These are phyloP conservation scores for Danio jaintianensis DNA, from an alignment of 2,797 vertebrate genomes.

Conservation along the genomic window DNA sequence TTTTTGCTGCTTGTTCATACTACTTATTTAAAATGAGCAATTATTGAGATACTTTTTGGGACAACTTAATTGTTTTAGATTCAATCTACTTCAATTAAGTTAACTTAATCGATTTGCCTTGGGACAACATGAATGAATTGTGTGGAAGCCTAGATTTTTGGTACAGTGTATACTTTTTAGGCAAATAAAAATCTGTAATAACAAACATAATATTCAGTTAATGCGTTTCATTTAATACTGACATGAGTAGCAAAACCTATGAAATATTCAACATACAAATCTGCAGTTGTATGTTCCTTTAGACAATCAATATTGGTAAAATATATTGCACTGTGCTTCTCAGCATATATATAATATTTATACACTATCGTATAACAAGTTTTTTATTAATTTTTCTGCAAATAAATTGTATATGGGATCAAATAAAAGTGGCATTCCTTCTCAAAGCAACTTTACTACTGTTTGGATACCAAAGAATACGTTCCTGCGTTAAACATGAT, in stretches of 20 bases:
- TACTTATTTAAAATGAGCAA: too few species aligned
- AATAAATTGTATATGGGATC: conserved; percentile 43
- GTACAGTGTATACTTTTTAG: neutral
- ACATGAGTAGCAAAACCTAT: neutral
- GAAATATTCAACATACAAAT: neutral
- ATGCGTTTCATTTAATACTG: neutral
- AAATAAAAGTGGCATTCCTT: conserved; percentile 40
- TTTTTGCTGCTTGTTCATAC: too few species aligned
- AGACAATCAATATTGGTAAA: neutral
- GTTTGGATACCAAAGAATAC: conserved; percentile 62
- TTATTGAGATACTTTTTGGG: too few species aligned
- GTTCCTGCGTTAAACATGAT: conserved; percentile 46
- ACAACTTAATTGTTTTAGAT: too few species aligned
- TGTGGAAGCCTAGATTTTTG: too few species aligned
- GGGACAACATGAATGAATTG: too few species aligned
- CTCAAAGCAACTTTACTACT: conserved; percentile 44
- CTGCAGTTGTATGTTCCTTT: neutral
- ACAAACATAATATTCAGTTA: neutral
- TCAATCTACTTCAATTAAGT: too few species aligned
- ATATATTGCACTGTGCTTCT: conserved; percentile 26
- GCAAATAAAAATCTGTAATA: neutral
- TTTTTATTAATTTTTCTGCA: neutral
- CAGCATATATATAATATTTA: conserved; percentile 40
- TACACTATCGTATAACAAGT: conserved; percentile 53
- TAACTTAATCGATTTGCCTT: too few species aligned